These are phyloP conservation scores for Megaceryle maxima DNA, from an alignment of 2,113 vertebrate genomes.

Conservation along the genomic window DNA sequence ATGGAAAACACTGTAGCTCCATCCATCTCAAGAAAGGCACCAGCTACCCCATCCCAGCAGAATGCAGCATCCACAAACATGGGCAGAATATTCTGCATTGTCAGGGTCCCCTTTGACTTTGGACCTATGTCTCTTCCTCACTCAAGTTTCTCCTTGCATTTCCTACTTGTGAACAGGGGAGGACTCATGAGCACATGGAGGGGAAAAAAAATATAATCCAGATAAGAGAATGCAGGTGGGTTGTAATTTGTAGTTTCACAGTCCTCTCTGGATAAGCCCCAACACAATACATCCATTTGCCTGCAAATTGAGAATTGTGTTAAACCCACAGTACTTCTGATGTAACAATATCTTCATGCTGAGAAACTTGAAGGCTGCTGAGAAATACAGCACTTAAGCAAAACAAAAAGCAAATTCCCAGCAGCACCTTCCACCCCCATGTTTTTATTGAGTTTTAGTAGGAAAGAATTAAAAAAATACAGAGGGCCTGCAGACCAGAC, in stretches of 20 bases:
- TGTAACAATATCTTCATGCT: slow-evolving; percentile 73
- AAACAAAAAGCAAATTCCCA: slow-evolving; percentile 74
- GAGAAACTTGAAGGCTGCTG: slow-evolving; percentile 71
- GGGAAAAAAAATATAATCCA: neutral
- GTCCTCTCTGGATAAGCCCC: slow-evolving; percentile 64
- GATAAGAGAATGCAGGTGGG: slow-evolving; percentile 55
- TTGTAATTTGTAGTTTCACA: slow-evolving; percentile 72
- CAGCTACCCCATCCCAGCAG: neutral
- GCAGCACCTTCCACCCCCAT: slow-evolving; percentile 71
- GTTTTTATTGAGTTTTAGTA: slow-evolving; percentile 66
- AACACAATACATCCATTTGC: slow-evolving; percentile 74
- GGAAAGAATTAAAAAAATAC: slow-evolving; percentile 65
- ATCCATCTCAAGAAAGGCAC: neutral
- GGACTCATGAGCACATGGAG: neutral
- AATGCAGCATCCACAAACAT: accelerated
- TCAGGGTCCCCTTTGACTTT: neutral
- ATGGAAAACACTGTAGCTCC: neutral
- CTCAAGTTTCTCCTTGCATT: neutral
- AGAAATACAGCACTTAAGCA: slow-evolving; percentile 71
- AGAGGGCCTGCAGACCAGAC: slow-evolving; percentile 58
- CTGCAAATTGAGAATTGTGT: slow-evolving; percentile 74
- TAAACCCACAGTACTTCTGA: slow-evolving; percentile 65
- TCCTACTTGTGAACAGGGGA: neutral
- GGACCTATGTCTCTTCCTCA: neutral
- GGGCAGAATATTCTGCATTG: neutral